Evolutionary conservation across 2,888 invertebrate species (phyloP).

Genomic region (Cheilosia pagana): DNA sequence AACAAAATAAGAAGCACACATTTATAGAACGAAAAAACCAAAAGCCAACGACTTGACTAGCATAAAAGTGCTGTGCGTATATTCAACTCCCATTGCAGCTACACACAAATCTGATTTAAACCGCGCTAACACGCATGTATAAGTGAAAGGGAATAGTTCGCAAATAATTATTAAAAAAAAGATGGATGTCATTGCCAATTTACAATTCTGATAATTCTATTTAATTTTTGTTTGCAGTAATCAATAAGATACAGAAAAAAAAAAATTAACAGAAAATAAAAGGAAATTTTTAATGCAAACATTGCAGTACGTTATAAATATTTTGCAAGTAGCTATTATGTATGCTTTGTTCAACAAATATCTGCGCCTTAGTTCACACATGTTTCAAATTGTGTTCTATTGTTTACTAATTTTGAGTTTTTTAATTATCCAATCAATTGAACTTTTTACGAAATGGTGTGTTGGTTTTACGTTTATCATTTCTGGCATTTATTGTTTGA

Average conservation of each 20-base stretch:
- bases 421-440: constrained; percentile 35
- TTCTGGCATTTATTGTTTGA: constrained; percentile 66
- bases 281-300: constrained; percentile 58
- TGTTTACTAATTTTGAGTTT: constrained; percentile 40
- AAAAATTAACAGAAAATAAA: constrained; percentile 38
- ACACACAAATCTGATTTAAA: constrained; percentile 13
- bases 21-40: constrained; percentile 7
- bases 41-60: not conserved
- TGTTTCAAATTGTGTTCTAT: constrained; percentile 42
- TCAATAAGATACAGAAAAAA: constrained; percentile 27
- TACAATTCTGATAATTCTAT: constrained; percentile 24
- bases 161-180: constrained; percentile 19
- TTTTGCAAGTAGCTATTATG: constrained; percentile 41
- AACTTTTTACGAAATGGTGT: constrained; percentile 29
- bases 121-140: not conserved
- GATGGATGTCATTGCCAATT: constrained; percentile 33
- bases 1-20: constrained; percentile 10
- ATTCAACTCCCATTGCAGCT: constrained; percentile 1
- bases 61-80: constrained; percentile 14
- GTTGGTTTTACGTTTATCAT: constrained; percentile 14
- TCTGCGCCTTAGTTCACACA: constrained; percentile 54
- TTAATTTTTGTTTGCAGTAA: constrained; percentile 37
- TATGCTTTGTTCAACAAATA: constrained; percentile 57
- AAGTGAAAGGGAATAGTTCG: not conserved
- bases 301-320: constrained; percentile 53